Percentiles rank a stretch among this genome's conserved stretches.
Evolutionary conservation across 2,888 invertebrate genomes (phyloP).

Genomic region (Netelia fuscicornis): DNA sequence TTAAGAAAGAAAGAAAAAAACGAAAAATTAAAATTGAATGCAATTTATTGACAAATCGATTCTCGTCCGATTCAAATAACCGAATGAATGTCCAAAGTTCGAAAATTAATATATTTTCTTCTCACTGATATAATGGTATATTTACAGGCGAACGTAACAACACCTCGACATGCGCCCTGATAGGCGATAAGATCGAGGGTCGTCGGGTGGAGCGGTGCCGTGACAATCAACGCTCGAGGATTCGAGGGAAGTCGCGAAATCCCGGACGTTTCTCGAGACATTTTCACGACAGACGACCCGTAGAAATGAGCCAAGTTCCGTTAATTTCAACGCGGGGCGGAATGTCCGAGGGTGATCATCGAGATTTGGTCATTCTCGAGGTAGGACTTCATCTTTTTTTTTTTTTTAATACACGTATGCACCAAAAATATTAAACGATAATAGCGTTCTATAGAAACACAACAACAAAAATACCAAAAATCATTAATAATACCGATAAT

Average conservation of each 20-base stretch:
- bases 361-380: conserved; percentile 78
- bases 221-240: conserved; percentile 63
- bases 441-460: too few relatives aligned
- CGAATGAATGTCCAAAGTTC: too few relatives aligned
- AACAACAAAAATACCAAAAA: background rate
- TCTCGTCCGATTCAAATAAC: too few relatives aligned
- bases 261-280: conserved; percentile 55
- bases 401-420: too few relatives aligned
- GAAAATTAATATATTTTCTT: too few relatives aligned
- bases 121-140: background rate
- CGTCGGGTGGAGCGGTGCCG: conserved; percentile 48
- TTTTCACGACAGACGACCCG: conserved; percentile 48
- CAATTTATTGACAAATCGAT: too few relatives aligned
- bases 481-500: background rate
- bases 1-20: too few relatives aligned
- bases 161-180: conserved; percentile 58
- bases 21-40: too few relatives aligned
- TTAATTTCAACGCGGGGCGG: conserved; percentile 69
- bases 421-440: too few relatives aligned
- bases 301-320: conserved; percentile 76
- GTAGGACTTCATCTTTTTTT: conserved; percentile 64
- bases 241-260: conserved; percentile 62
- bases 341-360: conserved; percentile 59
- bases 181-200: conserved; percentile 47
- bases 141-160: conserved; percentile 72